A percentile compares a stretch with the other conserved stretches of the same genome.
phyloP scores from a whole-genome alignment of 2,113 vertebrate species.

The Typhlomys cinereus region DNA sequence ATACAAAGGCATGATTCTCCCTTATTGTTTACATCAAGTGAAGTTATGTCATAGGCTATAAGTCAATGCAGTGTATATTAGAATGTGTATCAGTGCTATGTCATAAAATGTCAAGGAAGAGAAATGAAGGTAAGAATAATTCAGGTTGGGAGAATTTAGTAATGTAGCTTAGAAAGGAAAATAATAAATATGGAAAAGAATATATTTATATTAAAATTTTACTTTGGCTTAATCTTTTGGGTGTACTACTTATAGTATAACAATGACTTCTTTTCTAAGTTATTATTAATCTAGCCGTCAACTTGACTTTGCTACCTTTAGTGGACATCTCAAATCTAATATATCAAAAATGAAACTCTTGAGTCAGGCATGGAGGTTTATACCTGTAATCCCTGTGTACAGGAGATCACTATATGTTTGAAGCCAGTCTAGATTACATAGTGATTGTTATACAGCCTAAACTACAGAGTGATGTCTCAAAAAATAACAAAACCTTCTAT shows the following conservation, averaged over 20 bases:
- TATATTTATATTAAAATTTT: slow-evolving; percentile 4
- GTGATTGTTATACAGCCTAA: neutral
- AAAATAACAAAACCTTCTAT: neutral
- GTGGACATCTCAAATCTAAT: slow-evolving; percentile 23
- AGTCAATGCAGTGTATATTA: neutral
- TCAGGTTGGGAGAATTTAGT: slow-evolving; percentile 34
- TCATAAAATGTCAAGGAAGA: slow-evolving; percentile 32
- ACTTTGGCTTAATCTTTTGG: slow-evolving; percentile 25
- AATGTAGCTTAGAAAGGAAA: slow-evolving; percentile 38
- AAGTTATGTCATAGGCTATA: neutral
- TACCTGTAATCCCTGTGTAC: neutral
- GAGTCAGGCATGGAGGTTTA: neutral
- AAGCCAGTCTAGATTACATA: neutral
- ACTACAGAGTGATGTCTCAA: neutral
- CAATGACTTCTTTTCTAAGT: slow-evolving; percentile 38
- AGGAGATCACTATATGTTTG: neutral
- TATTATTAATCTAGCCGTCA: neutral
- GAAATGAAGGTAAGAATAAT: slow-evolving; percentile 27
- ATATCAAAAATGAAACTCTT: slow-evolving; percentile 23
- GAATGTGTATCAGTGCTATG: neutral
- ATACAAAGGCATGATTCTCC: neutral
- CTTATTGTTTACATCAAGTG: neutral
- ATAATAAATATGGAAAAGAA: slow-evolving; percentile 20
- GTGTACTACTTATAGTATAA: neutral
- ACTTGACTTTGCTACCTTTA: neutral